Base-by-base conservation (phyloP, 2,113 vertebrate species). In the Oryzias melastigma region DNA sequence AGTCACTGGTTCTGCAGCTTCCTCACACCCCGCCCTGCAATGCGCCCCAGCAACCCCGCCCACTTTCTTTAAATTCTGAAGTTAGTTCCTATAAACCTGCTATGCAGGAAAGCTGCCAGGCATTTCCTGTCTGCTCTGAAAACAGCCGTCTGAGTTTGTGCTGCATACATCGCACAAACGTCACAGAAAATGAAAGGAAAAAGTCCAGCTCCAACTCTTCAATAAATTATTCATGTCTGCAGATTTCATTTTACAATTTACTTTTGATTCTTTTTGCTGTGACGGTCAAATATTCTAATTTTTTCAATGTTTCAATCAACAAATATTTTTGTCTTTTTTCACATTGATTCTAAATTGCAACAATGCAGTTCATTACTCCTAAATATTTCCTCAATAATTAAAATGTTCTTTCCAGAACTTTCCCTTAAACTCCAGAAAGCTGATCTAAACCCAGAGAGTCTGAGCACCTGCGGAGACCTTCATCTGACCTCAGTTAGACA, bases 1-100 rank as follows among this genome's bases (percentile, higher is more conserved):
- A 84, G 62, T 52, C 85, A 91, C 92, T 83, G 89, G 92, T 92
- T 90, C 48, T 75, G 84, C 89, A 10, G 77, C 92, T 87, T 82
- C 50, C 57, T 56, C 75, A 57, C 77, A 80, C 85, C 72, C 76
- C 71, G 68, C 69, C 57, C 72, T 73, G 56, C 50, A 46, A 75
- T 66, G 56, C 69, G 56, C 58, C 43, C 22, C 17, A 59, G 63
- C 57, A 4, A 83, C 84, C 73, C 83, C 74, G 76, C 80, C 81
- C 78, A 78, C 68, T 76, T 48, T 62, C 53, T 65, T 47, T 5
- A 50, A 40, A 40, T 67, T 47, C 16, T 35, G 1, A 35, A 12
- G 35, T 10, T 35, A 35, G 10, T 35, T 35, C 35, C 8, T 35
- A 35, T 35, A 17, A 27, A 22, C 43, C 45, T 43, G 13, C 10